Conservation (phyloP, 2,113 vertebrate genomes). For the Rhinolophus ferrumequinum region DNA sequence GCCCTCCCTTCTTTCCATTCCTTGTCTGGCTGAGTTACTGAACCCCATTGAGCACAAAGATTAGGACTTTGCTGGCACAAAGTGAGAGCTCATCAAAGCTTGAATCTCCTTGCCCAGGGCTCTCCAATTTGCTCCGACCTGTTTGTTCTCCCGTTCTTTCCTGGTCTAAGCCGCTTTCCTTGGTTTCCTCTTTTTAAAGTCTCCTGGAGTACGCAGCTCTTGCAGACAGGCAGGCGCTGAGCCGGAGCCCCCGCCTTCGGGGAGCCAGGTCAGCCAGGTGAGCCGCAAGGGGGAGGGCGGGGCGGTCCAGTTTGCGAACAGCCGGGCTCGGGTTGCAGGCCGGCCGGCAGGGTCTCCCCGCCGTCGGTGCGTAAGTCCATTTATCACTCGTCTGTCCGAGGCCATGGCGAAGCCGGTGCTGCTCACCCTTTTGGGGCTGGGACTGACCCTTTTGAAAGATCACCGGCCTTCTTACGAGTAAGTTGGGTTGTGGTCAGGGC, state of each 20-base stretch:
- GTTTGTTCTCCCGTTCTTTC: neutral
- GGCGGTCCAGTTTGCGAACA: accelerated
- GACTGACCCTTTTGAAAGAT: neutral
- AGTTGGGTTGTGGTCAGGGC: constrained; percentile 37
- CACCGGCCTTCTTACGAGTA: constrained; percentile 61
- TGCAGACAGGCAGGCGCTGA: accelerated
- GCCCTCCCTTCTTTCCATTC: neutral
- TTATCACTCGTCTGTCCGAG: accelerated
- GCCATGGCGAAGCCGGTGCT: constrained; percentile 59
- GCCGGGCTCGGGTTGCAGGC: neutral
- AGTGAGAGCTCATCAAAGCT: neutral
- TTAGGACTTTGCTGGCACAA: neutral
- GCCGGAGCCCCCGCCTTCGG: accelerated
- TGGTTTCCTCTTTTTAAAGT: neutral
- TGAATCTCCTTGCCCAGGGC: neutral
- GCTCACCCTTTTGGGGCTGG: constrained; percentile 53
- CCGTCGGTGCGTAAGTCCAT: accelerated
- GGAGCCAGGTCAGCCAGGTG: accelerated
- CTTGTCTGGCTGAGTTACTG: neutral
- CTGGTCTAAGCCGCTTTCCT: accelerated
- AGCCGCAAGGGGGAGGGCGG: accelerated
- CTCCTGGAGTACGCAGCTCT: accelerated
- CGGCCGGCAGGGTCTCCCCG: neutral
- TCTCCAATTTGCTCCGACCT: neutral
- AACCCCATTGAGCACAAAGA: neutral